These are phyloP conservation scores for Monomorium pharaonis DNA, from an alignment of 1,140 invertebrate genomes.

Conservation along the genomic window DNA sequence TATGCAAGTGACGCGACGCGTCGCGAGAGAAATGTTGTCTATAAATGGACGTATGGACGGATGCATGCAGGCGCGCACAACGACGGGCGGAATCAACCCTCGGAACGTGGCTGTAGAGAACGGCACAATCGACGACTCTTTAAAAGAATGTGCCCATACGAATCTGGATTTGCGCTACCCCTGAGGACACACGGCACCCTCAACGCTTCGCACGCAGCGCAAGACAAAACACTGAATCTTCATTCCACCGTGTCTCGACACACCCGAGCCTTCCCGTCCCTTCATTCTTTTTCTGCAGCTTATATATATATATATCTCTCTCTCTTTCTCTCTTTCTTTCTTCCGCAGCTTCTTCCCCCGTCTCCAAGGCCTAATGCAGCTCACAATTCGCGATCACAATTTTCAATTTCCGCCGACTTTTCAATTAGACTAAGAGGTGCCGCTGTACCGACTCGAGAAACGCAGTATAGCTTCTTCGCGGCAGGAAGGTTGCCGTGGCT, in stretches of 20 bases:
- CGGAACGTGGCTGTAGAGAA: conserved; percentile 74
- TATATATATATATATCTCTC: no score
- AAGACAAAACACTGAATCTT: conserved; percentile 84
- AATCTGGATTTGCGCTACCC: conserved; percentile 76
- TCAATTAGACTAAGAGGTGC: conserved; percentile 86
- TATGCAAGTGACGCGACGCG: conserved; percentile 67
- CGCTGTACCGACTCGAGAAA: conserved; percentile 71
- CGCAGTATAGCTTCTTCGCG: conserved; percentile 69
- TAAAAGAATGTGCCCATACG: conserved; percentile 81
- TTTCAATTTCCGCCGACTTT: conserved; percentile 86
- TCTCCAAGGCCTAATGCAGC: conserved; percentile 79
- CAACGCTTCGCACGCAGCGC: conserved; percentile 66
- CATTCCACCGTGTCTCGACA: conserved; percentile 81
- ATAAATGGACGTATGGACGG: conserved; percentile 70
- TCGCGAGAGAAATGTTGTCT: conserved; percentile 44
- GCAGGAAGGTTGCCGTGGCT: conserved; percentile 64
- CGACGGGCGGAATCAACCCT: conserved; percentile 76
- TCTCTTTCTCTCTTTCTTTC: conserved; percentile 59
- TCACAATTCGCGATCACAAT: conserved; percentile 85
- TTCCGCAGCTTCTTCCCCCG: conserved; percentile 52
- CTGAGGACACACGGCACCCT: conserved; percentile 57
- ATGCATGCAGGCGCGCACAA: conserved; percentile 53
- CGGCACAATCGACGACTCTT: conserved; percentile 84
- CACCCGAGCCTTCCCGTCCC: conserved; percentile 68
- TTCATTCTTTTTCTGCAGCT: conserved; percentile 49